Base-by-base conservation (phyloP, 53 echinoderm and acorn worm species). In the Astropecten irregularis region DNA sequence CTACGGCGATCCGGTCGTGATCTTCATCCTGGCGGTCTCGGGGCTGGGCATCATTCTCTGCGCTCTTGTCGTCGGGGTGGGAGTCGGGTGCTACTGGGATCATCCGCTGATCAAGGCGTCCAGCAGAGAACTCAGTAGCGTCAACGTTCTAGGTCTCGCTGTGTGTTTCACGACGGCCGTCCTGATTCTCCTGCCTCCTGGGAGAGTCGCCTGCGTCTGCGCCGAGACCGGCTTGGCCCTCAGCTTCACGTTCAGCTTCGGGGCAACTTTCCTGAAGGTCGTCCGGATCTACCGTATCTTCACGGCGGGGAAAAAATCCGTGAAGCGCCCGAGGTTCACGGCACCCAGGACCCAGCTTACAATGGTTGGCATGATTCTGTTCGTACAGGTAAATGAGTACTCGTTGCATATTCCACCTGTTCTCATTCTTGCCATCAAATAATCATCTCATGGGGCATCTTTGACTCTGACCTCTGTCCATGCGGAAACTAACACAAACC, bases 271-370 rank as follows among this genome's bases (percentile, higher is more conserved):
- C 3, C 46, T 49, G 47, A 71, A 71, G 49, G 71, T 71, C 0
- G 50, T 71, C 46, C 20, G 71, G 21, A 71, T 71, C 19, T 71
- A 71, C 71, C n/a, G 71, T n/a, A 71, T 71, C 49, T 71, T 71
- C 50, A 16, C 26, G 49, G 71, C 71, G 21, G 50, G 71, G 8
- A 40, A 47, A 30, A 25, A 38, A 20, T 71, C 71, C n/a, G 49
- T 49, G 3, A 71, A 49, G 28, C 71, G 71, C 14, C 71, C 71
- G 13, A n/a, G 71, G n/a, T 47, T 71, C 27, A 48, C 32, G 48
- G 26, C 47, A 46, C 71, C 71, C 14, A 71, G 16, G 32, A 18
- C 71, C 1, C 71, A 71, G 31, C 9, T 71, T 2, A 28, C 28
- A 15, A 71, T 71, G 47, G 31, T 27, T 15, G 28, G 0, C 28